Percentiles rank a stretch among this genome's conserved stretches.
phyloP scores from a whole-genome alignment of 2,797 vertebrate genomes.

The Hippocampus kuda region DNA sequence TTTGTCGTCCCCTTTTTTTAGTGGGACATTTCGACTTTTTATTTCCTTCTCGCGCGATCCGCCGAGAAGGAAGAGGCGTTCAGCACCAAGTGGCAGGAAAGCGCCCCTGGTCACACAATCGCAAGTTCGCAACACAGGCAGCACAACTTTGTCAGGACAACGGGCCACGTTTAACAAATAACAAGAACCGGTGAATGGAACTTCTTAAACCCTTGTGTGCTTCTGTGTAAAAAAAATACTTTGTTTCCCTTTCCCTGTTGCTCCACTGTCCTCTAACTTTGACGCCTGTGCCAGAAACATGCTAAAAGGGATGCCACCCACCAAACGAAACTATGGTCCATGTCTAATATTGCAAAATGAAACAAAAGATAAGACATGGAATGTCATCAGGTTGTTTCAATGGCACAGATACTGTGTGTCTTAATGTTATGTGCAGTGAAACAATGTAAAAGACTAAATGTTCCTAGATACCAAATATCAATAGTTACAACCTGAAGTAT shows the following conservation, averaged over 20 bases:
- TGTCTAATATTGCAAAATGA: background rate
- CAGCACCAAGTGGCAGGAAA: slow-evolving; percentile 76
- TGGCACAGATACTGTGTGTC: too few relatives aligned
- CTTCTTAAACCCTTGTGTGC: background rate
- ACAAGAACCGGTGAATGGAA: background rate
- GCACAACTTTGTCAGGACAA: slow-evolving; percentile 1
- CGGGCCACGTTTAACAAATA: background rate
- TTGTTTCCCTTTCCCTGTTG: background rate
- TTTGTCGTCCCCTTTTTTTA: slow-evolving; percentile 41
- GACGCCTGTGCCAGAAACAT: background rate
- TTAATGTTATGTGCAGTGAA: too few relatives aligned
- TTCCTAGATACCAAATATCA: too few relatives aligned
- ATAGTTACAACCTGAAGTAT: too few relatives aligned
- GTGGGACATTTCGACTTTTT: slow-evolving; percentile 42
- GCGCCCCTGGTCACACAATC: slow-evolving; percentile 60
- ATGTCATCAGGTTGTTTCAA: background rate
- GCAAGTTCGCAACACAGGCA: background rate
- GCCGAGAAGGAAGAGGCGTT: slow-evolving; percentile 61
- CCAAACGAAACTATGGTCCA: background rate
- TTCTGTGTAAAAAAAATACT: background rate
- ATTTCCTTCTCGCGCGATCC: slow-evolving; percentile 59
- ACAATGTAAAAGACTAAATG: too few relatives aligned
- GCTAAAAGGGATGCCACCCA: background rate
- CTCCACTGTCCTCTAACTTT: background rate
- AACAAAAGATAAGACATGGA: background rate